Base-by-base conservation (phyloP, 2,888 invertebrate species). In the Saturnia pavonia region DNA sequence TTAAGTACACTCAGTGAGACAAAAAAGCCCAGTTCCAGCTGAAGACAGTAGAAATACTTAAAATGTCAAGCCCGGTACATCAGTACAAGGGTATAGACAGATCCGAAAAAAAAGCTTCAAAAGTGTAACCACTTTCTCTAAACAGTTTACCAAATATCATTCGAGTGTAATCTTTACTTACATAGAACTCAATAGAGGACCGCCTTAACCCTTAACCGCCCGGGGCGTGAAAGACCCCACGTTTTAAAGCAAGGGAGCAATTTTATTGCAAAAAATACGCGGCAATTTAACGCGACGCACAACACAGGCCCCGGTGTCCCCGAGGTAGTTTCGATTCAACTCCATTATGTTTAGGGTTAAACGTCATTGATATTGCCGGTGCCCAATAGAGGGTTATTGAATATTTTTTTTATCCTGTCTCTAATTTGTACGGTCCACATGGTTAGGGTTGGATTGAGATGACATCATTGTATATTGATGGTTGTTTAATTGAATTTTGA, bases 291-390 rank as follows among this genome's bases (percentile, higher is more conserved):
- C 89, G 89, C 79, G 74, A 80, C 82, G 85, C 82, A 85, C 87
- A 86, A 88, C 84, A 84, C 86, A 84, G 86, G 84, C 88, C 91
- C 87, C 85, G 79, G 81, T 88, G 93, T 91, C 93, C 93, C 93
- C 84, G 85, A 94, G 93, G 93, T 94, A 92, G 93, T 93, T 93
- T 91, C 91, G 88, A 91, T 91, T 88, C 89, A 84, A 88, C 90
- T 87, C 92, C 91, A 94, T 94, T 92, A 93, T 91, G 90, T 92
- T 91, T 91, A 92, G 93, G 94, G 94, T 94, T 93, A 94, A 93
- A 91, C 88, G 91, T 91, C 92, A 93, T 92, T 92, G 93, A 92
- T 94, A 94, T 92, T 89, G 88, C 88, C 90, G 89, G 88, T 82
- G 83, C 83, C 86, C 89, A 84, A 87, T 85, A 83, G 90, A 88